Base-by-base conservation (phyloP, 2,113 vertebrate genomes). In the Boulengeromyrus knoepffleri region DNA sequence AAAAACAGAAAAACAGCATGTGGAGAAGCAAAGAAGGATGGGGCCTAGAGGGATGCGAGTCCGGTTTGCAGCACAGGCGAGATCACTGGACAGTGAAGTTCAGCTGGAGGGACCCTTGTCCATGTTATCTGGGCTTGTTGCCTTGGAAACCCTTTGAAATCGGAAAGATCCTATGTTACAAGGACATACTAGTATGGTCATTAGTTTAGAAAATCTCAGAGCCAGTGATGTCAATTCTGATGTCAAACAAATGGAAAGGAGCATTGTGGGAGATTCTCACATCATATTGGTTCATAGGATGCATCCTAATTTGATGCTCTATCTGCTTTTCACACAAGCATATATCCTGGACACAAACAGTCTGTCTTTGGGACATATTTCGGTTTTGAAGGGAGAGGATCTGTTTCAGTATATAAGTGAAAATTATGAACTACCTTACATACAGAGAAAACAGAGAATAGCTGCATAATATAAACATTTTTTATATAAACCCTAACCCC, bases 81-180 rank as follows among this genome's bases (percentile, higher is more conserved):
- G 46, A 27, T 47, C 13, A 15, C 27, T 24, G 62, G 58, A 31
- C 7, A 10, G 45, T 17, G 46, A 88, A 27, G 27, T 27, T 88
- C 62, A 88, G 47, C 66, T 31, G n/a, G 13, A 1, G 8, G 46
- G 46, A 66, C 46, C 12, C 62, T 88, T 62, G 27, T 88, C 88
- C 56, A 49, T 1, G 31, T 49, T 88, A 27, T 46, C 88, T 49
- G 24, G 10, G n/a, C 66, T 15, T 88, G 88, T 88, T 74, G 45
- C 62, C 58, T 19, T 27, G 42, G 39, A n/a, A 88, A 31, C 62
- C 88, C 88, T 88, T 47, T 88, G 46, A 77, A 46, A 88, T 27
- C 6, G 15, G 53, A 85, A 46, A 49, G 83, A 45, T 42, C 21
- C 21, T 2, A 46, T 9, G 80, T 84, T 70, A 70, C 27, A 27